phyloP scores from a whole-genome alignment of 2,113 vertebrate species.

The Damaliscus lunatus region DNA sequence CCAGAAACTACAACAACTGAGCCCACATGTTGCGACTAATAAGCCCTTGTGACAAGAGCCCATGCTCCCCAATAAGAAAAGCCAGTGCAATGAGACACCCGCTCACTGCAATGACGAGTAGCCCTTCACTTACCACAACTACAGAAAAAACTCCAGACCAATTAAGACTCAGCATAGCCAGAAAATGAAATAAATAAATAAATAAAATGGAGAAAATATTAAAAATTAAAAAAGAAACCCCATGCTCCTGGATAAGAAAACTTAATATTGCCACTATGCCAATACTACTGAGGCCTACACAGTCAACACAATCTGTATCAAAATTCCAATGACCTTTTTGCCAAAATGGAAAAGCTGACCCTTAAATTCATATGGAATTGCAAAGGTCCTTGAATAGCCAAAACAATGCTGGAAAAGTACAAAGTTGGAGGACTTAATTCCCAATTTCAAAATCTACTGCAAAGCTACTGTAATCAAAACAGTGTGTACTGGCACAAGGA shows the following conservation, averaged over 20 bases:
- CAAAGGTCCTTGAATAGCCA: not conserved
- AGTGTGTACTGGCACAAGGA: not conserved
- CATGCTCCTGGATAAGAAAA: not conserved
- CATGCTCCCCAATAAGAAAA: not conserved
- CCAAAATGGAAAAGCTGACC: not conserved
- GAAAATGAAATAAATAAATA: not conserved
- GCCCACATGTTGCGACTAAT: not conserved
- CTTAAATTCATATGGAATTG: not conserved
- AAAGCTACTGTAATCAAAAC: not conserved
- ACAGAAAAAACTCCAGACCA: not conserved
- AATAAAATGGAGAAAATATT: not conserved
- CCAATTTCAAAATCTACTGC: conserved; percentile 10
- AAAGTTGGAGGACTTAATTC: not conserved
- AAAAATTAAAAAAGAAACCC: not conserved
- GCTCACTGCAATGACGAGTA: not conserved
- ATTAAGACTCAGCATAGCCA: not conserved
- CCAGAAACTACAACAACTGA: not conserved
- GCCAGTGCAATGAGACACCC: not conserved
- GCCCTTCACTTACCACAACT: not conserved
- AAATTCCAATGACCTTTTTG: not conserved
- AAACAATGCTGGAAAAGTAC: conserved; percentile 13
- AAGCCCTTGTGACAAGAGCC: not conserved
- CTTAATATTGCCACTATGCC: not conserved
- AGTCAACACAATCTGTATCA: not conserved
- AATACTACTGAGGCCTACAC: not conserved